A percentile compares a stretch with the other conserved stretches of the same genome.
These are phyloP conservation scores for Helarctos malayanus DNA, from an alignment of 2,797 vertebrate species.

Conservation along the genomic window DNA sequence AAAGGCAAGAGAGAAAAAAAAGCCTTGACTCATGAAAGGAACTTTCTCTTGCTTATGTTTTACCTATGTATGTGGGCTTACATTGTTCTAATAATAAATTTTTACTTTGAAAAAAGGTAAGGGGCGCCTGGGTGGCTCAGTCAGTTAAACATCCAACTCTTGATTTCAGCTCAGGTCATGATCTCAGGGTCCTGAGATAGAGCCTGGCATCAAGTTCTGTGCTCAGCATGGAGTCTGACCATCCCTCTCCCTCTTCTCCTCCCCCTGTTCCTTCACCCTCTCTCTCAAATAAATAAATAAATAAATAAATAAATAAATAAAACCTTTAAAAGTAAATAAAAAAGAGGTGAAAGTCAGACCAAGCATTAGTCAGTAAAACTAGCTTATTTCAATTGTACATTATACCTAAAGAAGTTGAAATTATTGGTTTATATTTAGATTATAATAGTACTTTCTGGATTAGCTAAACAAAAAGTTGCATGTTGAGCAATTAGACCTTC, in stretches of 20 bases:
- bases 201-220: not conserved
- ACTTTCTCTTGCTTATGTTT: not conserved
- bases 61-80: not conserved
- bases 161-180: too few species aligned
- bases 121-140: not conserved
- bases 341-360: constrained; percentile 13
- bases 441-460: not conserved
- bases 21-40: not conserved
- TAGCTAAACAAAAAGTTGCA: not conserved
- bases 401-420: not conserved
- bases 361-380: not conserved
- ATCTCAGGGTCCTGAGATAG: not conserved
- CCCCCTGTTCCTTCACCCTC: rapidly evolving
- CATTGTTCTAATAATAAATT: not conserved
- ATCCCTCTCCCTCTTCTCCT: not conserved
- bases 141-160: too few species aligned
- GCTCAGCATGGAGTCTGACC: not conserved
- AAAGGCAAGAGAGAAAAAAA: not conserved
- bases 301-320: not conserved
- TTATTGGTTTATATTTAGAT: constrained; percentile 8
- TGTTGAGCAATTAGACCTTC: constrained; percentile 44
- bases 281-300: not conserved
- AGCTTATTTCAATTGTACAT: not conserved
- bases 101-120: not conserved
- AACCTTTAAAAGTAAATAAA: not conserved